Conservation (phyloP, 2,113 vertebrate species). For the Hipposideros armiger region DNA sequence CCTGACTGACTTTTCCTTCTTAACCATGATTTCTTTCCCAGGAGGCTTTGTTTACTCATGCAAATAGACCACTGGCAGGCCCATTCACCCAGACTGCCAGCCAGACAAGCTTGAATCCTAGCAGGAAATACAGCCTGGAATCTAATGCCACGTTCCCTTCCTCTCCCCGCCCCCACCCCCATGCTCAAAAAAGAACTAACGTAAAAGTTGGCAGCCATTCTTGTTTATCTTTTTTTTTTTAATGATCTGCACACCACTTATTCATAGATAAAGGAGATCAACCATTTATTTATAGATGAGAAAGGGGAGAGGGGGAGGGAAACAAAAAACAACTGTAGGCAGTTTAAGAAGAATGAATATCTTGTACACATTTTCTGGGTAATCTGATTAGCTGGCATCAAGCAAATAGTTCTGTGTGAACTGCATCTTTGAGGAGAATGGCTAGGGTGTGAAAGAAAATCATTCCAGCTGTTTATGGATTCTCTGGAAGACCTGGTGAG, state of each 20-base stretch:
- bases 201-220: neutral
- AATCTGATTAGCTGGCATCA: neutral
- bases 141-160: too few species aligned
- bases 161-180: too few species aligned
- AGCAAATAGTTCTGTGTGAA: neutral
- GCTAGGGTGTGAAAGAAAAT: neutral
- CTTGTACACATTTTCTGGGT: neutral
- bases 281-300: neutral
- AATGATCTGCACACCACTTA: neutral
- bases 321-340: neutral
- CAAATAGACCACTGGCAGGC: neutral
- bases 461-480: neutral
- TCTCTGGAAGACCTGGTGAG: neutral
- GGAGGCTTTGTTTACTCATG: constrained; percentile 5
- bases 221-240: too few species aligned
- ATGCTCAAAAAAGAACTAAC: neutral
- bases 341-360: neutral
- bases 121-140: neutral
- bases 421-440: neutral
- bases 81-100: neutral
- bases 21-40: neutral
- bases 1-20: neutral
- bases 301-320: too few species aligned
- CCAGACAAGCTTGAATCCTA: neutral
- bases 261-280: neutral